Conservation (phyloP, 2,888 invertebrate species). For the Liodrosophila aerea region DNA sequence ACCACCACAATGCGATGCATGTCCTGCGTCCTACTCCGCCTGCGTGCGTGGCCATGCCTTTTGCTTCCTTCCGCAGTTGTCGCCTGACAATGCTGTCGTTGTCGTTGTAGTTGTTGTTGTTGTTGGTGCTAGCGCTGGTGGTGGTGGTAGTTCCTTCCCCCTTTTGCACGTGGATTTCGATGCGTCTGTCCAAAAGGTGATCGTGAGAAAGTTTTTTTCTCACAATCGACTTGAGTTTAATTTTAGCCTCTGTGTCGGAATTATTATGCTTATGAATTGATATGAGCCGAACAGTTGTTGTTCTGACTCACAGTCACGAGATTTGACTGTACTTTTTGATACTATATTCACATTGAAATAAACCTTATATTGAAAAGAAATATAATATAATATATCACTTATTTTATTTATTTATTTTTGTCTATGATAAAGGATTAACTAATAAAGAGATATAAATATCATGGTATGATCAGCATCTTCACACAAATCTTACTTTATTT, state of each 20-base stretch:
- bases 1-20: constrained; percentile 33
- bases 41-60: constrained; percentile 51
- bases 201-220: constrained; percentile 80
- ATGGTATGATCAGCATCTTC: too few species aligned
- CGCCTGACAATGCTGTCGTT: too few species aligned
- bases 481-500: too few species aligned
- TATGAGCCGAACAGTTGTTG: constrained; percentile 56
- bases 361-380: background rate
- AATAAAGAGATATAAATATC: too few species aligned
- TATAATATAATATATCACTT: background rate
- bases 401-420: background rate
- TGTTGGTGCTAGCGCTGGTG: constrained; percentile 33
- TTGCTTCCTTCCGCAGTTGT: constrained; percentile 61
- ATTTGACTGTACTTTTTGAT: constrained; percentile 65
- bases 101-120: constrained; percentile 34
- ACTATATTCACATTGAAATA: too few species aligned
- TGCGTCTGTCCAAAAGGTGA: constrained; percentile 65
- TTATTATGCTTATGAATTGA: constrained; percentile 72
- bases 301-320: constrained; percentile 9
- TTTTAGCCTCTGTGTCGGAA: constrained; percentile 64
- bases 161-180: constrained; percentile 80
- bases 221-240: constrained; percentile 69
- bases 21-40: constrained; percentile 71
- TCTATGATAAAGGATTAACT: too few species aligned
- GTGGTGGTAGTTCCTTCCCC: constrained; percentile 75